These are phyloP conservation scores for Drosophila neocordata DNA, from an alignment of 1,140 invertebrate species.

Conservation along the genomic window DNA sequence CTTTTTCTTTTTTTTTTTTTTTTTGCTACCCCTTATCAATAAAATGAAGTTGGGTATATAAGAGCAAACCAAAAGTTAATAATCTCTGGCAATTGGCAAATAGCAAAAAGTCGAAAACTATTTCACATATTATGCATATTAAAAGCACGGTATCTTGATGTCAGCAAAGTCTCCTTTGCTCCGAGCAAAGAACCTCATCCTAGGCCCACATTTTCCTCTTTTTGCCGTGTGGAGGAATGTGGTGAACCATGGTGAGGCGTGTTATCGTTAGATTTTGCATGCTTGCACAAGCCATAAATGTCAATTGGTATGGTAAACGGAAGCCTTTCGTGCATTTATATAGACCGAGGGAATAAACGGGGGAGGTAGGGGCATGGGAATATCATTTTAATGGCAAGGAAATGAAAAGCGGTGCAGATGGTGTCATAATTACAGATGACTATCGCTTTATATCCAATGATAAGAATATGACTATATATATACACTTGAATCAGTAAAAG, in stretches of 20 bases:
- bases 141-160: background rate
- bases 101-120: too few relatives aligned
- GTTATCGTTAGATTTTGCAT: constrained; percentile 68
- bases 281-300: constrained; percentile 76
- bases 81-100: too few relatives aligned
- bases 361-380: constrained; percentile 15
- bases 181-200: background rate
- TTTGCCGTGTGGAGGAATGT: constrained; percentile 34
- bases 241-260: constrained; percentile 46
- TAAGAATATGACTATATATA: constrained; percentile 16
- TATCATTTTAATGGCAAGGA: constrained; percentile 40
- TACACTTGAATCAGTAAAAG: background rate
- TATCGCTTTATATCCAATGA: constrained; percentile 36
- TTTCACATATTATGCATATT: too few relatives aligned
- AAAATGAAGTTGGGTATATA: background rate
- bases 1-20: too few relatives aligned
- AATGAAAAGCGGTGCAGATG: constrained; percentile 49
- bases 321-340: constrained; percentile 5
- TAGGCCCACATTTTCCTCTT: constrained; percentile 33
- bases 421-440: constrained; percentile 53
- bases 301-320: constrained; percentile 60
- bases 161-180: constrained; percentile 11
- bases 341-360: background rate
- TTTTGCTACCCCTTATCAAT: background rate
- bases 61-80: background rate